These are phyloP conservation scores for Synergus gifuensis DNA, from an alignment of 2,888 invertebrate genomes.

Conservation along the genomic window DNA sequence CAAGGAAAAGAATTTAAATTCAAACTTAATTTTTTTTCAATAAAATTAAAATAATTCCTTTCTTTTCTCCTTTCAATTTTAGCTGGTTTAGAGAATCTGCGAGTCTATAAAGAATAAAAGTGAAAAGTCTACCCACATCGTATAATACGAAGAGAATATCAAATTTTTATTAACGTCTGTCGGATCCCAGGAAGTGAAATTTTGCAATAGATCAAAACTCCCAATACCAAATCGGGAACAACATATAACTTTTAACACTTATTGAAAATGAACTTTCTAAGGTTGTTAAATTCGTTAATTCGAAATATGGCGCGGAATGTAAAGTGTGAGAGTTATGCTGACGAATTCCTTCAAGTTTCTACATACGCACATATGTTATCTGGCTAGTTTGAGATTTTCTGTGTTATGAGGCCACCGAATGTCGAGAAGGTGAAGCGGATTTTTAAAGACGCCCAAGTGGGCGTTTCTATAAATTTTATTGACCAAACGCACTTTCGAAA, in stretches of 20 bases:
- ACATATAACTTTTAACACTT: neutral
- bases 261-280: conserved; percentile 20
- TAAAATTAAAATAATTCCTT: no score
- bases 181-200: no score
- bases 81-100: no score
- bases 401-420: conserved; percentile 15
- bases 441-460: neutral
- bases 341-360: conserved; percentile 13
- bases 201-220: no score
- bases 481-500: neutral
- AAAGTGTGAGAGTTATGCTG: conserved; percentile 21
- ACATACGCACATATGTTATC: neutral
- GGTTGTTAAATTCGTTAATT: conserved; percentile 10
- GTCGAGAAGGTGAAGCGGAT: neutral
- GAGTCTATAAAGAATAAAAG: no score
- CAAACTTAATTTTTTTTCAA: no score
- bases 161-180: no score
- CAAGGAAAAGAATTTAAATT: no score
- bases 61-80: no score
- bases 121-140: no score
- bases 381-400: conserved; percentile 14
- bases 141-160: no score
- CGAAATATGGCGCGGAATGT: conserved; percentile 24
- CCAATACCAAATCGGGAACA: neutral
- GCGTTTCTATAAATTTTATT: neutral